Evolutionary conservation across 2,113 vertebrate species (phyloP), one percentile per base, ranked within the genome.

Genomic region (Nymphicus hollandicus): DNA sequence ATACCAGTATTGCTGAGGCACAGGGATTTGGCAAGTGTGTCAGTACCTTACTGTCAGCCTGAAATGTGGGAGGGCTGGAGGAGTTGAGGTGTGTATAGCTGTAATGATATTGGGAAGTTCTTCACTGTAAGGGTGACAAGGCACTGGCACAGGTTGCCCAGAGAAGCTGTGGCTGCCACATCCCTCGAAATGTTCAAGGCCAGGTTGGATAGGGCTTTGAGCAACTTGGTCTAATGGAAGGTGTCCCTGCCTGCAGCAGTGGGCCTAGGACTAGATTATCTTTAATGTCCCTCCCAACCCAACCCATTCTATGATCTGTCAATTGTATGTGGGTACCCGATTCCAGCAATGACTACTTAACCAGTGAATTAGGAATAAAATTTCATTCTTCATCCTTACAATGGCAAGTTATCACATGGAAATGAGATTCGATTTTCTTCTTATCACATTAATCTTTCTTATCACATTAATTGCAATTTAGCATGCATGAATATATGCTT

Each of bases 291-390:
- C 22, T 17, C 15, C 31, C 31, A 33, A 68, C n/a, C 23, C 58
- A 60, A 25, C 11, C 44, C 33, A 47, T 23, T n/a, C 65, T 68
- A 33, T 27, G 37, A 47, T 47, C 11, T 15, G 7, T 3, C 56
- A 10, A 0, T 27, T 9, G 25, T 6, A 10, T 9, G 17, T 37
- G 11, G 13, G 7, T 28, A 18, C 22, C 35, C 1, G 4, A 37
- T 47, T 61, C 60, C 39, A 88, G 52, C 60, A 56, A 11, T 10
- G 28, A 25, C 39, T 18, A 11, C 5, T 35, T 41, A 41, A 28
- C 35, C 19, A 16, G 17, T 25, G 5, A 46, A 47, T 37, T 13
- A 18, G 3, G 24, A 53, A 23, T 11, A 23, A 53, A 47, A 35
- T 25, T 33, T 61, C 3, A 23, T 56, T 25, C 55, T 2, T 66